These are phyloP conservation scores for Argyrosomus japonicus DNA, from an alignment of 2,113 vertebrate genomes.

Conservation along the genomic window DNA sequence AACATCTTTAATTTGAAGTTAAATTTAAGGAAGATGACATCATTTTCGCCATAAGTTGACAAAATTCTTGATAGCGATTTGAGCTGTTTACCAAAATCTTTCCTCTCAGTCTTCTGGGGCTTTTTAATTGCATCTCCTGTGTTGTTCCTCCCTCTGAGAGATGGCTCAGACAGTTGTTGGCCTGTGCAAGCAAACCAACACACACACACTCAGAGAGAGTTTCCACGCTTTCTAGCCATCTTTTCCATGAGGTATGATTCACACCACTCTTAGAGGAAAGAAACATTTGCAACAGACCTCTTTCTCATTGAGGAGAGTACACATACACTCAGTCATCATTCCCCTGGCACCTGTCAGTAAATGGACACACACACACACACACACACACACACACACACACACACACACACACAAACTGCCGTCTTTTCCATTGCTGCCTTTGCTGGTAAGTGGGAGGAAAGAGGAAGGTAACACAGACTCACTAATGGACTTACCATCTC, in stretches of 20 bases:
- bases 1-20: not conserved
- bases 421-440: slow-evolving; percentile 63
- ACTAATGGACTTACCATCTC: slow-evolving; percentile 58
- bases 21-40: not conserved
- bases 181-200: slow-evolving; percentile 24
- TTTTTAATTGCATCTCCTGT: slow-evolving; percentile 37
- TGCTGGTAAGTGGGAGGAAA: slow-evolving; percentile 34
- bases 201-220: slow-evolving; percentile 8
- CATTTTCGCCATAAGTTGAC: not conserved
- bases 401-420: not conserved
- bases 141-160: not conserved
- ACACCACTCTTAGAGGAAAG: slow-evolving; percentile 12
- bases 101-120: not conserved
- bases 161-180: slow-evolving; percentile 14
- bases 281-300: slow-evolving; percentile 46
- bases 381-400: slow-evolving; percentile 34
- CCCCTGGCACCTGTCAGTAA: slow-evolving; percentile 41
- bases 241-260: slow-evolving; percentile 60
- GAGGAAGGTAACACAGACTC: slow-evolving; percentile 44
- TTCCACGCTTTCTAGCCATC: slow-evolving; percentile 1
- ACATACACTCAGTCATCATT: slow-evolving; percentile 14
- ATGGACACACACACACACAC: slow-evolving; percentile 35
- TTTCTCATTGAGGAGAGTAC: slow-evolving; percentile 34
- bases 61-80: not conserved
- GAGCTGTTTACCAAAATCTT: slow-evolving; percentile 3